Conservation (phyloP, 2,888 invertebrate species). For the Ryuthela nishihirai region DNA sequence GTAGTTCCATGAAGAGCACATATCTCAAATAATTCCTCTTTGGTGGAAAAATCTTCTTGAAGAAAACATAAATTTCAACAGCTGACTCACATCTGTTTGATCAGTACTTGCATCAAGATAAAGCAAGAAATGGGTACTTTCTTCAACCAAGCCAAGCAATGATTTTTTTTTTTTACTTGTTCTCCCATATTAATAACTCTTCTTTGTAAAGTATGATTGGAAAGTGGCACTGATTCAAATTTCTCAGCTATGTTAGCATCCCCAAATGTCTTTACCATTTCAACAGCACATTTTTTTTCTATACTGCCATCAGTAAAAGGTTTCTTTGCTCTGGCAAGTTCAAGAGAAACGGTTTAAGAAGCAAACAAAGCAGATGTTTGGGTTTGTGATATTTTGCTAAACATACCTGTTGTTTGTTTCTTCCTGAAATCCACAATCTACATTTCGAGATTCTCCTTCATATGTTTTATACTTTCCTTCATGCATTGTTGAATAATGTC, state of each 20-base stretch:
- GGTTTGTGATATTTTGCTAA: background rate
- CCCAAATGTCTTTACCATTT: background rate
- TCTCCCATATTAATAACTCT: slow-evolving; percentile 3
- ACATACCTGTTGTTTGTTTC: background rate
- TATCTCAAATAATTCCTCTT: background rate
- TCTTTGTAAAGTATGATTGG: background rate
- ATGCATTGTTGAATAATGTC: background rate
- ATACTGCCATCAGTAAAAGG: background rate
- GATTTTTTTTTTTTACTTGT: slow-evolving; percentile 7
- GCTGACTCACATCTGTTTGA: slow-evolving; percentile 7
- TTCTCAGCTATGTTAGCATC: background rate
- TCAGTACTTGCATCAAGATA: slow-evolving; percentile 5
- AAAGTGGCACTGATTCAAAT: slow-evolving; percentile 1
- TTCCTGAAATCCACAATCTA: background rate
- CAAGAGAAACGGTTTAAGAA: slow-evolving; percentile 2
- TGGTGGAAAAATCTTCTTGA: slow-evolving; percentile 3
- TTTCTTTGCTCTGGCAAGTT: background rate
- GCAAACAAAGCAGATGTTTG: background rate
- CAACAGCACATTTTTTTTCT: background rate
- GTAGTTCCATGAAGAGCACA: slow-evolving; percentile 1
- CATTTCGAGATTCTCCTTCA: background rate
- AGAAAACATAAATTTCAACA: slow-evolving; percentile 4
- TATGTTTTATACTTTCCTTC: slow-evolving; percentile 1
- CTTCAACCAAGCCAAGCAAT: background rate
- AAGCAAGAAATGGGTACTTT: slow-evolving; percentile 5